These are phyloP conservation scores for Perca schrenkii DNA, from an alignment of 2,113 vertebrate species.

Conservation along the genomic window DNA sequence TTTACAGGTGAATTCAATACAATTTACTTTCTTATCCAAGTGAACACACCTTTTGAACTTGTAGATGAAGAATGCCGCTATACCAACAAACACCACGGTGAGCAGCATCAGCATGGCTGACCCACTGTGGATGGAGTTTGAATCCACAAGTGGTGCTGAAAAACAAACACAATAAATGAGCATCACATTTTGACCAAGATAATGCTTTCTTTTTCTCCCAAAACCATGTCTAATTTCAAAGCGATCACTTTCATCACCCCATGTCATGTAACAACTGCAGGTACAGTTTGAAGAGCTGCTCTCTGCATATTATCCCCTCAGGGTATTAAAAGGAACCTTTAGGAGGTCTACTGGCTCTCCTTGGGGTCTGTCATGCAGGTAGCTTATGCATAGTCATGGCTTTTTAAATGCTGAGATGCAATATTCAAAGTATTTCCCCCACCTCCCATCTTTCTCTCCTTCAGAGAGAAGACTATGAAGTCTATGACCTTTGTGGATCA, in stretches of 20 bases:
- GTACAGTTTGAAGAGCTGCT: slow-evolving; percentile 33
- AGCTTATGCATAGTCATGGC: slow-evolving; percentile 75
- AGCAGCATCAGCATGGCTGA: slow-evolving; percentile 94
- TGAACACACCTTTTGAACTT: slow-evolving; percentile 94
- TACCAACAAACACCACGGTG: slow-evolving; percentile 92
- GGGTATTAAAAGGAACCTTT: slow-evolving; percentile 57
- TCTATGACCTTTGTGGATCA: slow-evolving; percentile 83
- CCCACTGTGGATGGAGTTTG: slow-evolving; percentile 91
- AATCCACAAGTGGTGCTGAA: slow-evolving; percentile 92
- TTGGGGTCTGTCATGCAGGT: slow-evolving; percentile 43
- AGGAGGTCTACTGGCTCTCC: slow-evolving; percentile 58
- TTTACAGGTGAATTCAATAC: neutral
- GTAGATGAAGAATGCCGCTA: slow-evolving; percentile 96
- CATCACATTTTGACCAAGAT: neutral
- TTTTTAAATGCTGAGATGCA: slow-evolving; percentile 79
- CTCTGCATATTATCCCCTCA: slow-evolving; percentile 54
- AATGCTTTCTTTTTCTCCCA: neutral
- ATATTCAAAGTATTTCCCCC: slow-evolving; percentile 77
- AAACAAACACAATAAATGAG: slow-evolving; percentile 28
- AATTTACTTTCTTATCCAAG: neutral
- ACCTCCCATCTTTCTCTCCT: slow-evolving; percentile 60
- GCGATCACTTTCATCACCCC: slow-evolving; percentile 45
- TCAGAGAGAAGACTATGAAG: slow-evolving; percentile 76
- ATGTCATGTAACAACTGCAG: slow-evolving; percentile 29
- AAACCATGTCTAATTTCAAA: slow-evolving; percentile 26